phyloP scores from a whole-genome alignment of 2,113 vertebrate species.

The Toxotes jaculatrix region DNA sequence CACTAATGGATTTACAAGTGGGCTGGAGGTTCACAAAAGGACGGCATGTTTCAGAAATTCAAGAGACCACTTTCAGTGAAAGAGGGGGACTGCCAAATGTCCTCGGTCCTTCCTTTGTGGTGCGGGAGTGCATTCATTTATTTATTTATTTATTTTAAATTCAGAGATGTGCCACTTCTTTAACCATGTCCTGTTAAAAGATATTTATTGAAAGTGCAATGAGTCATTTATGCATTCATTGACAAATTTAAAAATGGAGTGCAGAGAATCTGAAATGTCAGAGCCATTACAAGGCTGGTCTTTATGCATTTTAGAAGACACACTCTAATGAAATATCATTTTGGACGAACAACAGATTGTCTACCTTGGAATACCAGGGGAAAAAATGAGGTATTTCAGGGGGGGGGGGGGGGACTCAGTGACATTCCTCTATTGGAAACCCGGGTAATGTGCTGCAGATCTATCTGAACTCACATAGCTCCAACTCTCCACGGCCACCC shows the following conservation, averaged over 20 bases:
- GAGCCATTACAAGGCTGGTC: constrained; percentile 19
- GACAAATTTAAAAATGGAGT: constrained; percentile 40
- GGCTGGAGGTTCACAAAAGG: constrained; percentile 68
- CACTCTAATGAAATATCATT: constrained; percentile 16
- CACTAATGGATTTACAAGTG: constrained; percentile 75
- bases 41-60: constrained; percentile 60
- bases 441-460: constrained; percentile 41
- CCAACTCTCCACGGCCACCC: constrained; percentile 63
- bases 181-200: neutral
- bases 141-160: neutral
- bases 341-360: constrained; percentile 13
- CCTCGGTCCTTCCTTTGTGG: constrained; percentile 23
- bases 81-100: constrained; percentile 47
- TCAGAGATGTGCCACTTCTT: constrained; percentile 41
- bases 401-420: constrained; percentile 12
- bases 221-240: constrained; percentile 39
- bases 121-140: constrained; percentile 36
- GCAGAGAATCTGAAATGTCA: constrained; percentile 31
- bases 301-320: constrained; percentile 3
- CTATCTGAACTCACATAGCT: constrained; percentile 53
- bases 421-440: constrained; percentile 42
- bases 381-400: constrained; percentile 22
- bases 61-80: constrained; percentile 55
- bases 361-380: constrained; percentile 14
- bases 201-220: constrained; percentile 40